Evolutionary conservation across 1,140 invertebrate genomes (phyloP).

Genomic region (Aphis gossypii): DNA sequence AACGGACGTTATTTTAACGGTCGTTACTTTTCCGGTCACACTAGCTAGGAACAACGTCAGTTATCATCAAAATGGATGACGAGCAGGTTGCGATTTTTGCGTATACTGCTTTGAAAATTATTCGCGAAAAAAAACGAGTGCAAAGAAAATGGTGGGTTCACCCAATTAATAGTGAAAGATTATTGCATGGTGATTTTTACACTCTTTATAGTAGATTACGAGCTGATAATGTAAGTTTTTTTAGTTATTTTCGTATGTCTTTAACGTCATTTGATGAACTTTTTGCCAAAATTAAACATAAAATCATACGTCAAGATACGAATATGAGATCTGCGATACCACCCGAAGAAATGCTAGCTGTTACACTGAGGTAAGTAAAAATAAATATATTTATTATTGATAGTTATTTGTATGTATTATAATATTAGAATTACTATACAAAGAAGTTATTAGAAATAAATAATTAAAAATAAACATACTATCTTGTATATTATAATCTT

Average conservation of each 20-base stretch:
- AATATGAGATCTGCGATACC: constrained; percentile 62
- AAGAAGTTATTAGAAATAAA: neutral
- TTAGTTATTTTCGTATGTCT: constrained; percentile 41
- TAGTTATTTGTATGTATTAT: neutral
- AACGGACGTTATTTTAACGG: too few relatives aligned
- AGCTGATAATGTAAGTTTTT: constrained; percentile 32
- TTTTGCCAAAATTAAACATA: constrained; percentile 32
- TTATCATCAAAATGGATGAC: neutral
- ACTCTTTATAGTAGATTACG: neutral
- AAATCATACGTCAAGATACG: constrained; percentile 62
- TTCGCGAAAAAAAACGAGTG: neutral
- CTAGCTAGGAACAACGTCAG: neutral
- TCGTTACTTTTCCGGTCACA: neutral
- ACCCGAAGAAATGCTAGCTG: constrained; percentile 62
- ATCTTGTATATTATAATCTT: neutral
- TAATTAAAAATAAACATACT: neutral
- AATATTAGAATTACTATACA: neutral
- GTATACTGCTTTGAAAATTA: neutral
- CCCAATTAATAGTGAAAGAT: constrained; percentile 45
- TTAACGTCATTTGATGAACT: constrained; percentile 41
- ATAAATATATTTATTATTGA: too few relatives aligned
- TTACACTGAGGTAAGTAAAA: too few relatives aligned
- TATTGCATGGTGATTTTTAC: too few relatives aligned
- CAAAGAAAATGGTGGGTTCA: constrained; percentile 36
- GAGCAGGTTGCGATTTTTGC: neutral